Base-by-base conservation (phyloP, 2,113 vertebrate genomes). In the Pyrgilauda ruficollis region DNA sequence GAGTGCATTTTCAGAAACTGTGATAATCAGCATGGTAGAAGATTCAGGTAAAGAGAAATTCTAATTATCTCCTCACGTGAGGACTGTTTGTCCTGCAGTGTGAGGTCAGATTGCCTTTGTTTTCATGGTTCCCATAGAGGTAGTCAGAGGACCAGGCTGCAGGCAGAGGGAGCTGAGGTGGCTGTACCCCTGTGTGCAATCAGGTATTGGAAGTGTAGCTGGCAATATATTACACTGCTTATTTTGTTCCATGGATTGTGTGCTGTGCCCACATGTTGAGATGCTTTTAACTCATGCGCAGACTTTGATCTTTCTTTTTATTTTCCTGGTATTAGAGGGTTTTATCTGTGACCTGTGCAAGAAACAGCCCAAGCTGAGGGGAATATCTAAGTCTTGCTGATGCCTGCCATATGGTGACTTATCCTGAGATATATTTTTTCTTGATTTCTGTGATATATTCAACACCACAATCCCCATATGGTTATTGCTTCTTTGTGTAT, bases 381-480 rank as follows among this genome's bases (percentile, higher is more conserved):
- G 82, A 86, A 37, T 41, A 37, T 88, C 76, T 90, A 37, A 79
- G 76, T 55, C 90, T 90, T 90, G 47, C 89, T 93, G 90, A 76
- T 94, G 92, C 73, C 75, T 96, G 55, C 95, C 95, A 93, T 96
- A 90, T 91, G 94, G 87, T 95, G 78, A 93, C 56, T 91, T 96
- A 89, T 39, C 72, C 87, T 14, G 58, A 91, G 64, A 82, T 86
- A 47, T 6, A 61, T 88, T 89, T 92, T 92, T 91, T 95, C 91
- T 81, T 94, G 50, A 94, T 96, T 94, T 94, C 55, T 89, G 59
- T 94, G 84, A 93, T 94, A 91, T 68, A 97, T 93, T 80, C 94
- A 87, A 37, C 64, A 87, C 90, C 94, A 96, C 81, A 93, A 93
- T 93, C 78, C 94, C 94, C 93, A 89, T 97, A 96, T 94, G 95